These are phyloP conservation scores for Discoglossus pictus DNA, from an alignment of 2,797 vertebrate genomes.

Conservation along the genomic window DNA sequence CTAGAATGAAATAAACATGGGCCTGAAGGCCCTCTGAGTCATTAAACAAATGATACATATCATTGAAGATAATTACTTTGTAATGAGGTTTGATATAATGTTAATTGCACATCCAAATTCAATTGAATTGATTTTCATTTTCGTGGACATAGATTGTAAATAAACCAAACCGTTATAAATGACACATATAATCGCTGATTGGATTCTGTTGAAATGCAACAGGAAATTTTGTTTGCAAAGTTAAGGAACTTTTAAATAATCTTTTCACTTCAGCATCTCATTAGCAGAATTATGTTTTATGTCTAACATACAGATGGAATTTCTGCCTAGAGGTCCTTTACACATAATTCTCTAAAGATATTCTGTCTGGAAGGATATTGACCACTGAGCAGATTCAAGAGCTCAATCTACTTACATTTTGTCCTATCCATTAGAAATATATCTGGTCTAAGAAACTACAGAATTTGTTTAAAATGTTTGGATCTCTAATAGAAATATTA, in stretches of 20 bases:
- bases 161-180: constrained; percentile 47
- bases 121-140: constrained; percentile 57
- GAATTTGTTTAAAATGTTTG: too few species aligned
- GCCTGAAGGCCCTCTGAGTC: constrained; percentile 57
- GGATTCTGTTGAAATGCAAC: constrained; percentile 24
- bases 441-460: too few species aligned
- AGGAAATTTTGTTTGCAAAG: constrained; percentile 27
- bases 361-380: constrained; percentile 45
- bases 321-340: constrained; percentile 45
- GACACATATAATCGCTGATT: constrained; percentile 33
- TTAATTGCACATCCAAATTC: constrained; percentile 65
- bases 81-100: constrained; percentile 68
- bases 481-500: too few species aligned
- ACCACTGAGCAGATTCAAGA: constrained; percentile 51
- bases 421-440: too few species aligned
- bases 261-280: constrained; percentile 25
- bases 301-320: constrained; percentile 49
- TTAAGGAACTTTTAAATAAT: constrained; percentile 22
- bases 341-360: constrained; percentile 49
- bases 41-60: constrained; percentile 65
- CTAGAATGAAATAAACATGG: constrained; percentile 65
- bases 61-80: constrained; percentile 62
- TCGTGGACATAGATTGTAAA: constrained; percentile 50
- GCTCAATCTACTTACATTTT: too few species aligned
- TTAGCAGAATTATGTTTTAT: constrained; percentile 19